Percentiles rank a stretch among this genome's conserved stretches.
Conservation (phyloP, 2,113 vertebrate genomes). For the Orycteropus afer region DNA sequence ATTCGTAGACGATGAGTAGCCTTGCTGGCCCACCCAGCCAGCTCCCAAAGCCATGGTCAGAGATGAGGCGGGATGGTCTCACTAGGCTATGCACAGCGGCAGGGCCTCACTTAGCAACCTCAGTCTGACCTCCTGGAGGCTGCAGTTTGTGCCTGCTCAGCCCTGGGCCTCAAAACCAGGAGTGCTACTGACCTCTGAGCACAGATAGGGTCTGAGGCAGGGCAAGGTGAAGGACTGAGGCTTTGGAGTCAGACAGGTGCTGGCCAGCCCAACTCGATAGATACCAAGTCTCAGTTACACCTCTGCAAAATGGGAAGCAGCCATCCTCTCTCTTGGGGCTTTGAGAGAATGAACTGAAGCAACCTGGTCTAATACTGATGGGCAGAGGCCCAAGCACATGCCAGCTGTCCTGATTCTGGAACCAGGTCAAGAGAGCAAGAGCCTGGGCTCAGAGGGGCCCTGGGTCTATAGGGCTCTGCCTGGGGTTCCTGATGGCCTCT, state of each 20-base stretch:
- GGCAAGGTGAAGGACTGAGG: no score
- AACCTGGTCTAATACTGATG: accelerated
- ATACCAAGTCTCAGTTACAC: neutral
- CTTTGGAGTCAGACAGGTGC: no score
- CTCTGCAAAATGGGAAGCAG: neutral
- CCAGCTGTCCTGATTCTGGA: no score
- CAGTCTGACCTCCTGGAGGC: no score
- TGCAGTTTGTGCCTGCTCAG: no score
- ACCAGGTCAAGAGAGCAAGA: neutral
- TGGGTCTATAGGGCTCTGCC: neutral
- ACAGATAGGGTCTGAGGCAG: no score
- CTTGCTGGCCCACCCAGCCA: neutral
- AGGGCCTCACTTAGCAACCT: no score
- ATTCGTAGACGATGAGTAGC: neutral
- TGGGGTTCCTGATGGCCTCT: neutral
- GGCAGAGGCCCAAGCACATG: neutral
- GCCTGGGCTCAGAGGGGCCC: neutral
- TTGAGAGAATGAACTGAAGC: neutral
- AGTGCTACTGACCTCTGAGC: no score
- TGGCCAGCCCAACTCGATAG: no score
- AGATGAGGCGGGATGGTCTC: neutral
- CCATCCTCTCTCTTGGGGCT: neutral
- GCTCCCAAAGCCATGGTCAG: neutral
- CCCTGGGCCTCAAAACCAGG: no score
- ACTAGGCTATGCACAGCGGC: no score